A percentile compares a stretch with the other conserved stretches of the same genome.
Conservation (phyloP, 2,888 invertebrate species). For the Synanthedon andrenaeformis region DNA sequence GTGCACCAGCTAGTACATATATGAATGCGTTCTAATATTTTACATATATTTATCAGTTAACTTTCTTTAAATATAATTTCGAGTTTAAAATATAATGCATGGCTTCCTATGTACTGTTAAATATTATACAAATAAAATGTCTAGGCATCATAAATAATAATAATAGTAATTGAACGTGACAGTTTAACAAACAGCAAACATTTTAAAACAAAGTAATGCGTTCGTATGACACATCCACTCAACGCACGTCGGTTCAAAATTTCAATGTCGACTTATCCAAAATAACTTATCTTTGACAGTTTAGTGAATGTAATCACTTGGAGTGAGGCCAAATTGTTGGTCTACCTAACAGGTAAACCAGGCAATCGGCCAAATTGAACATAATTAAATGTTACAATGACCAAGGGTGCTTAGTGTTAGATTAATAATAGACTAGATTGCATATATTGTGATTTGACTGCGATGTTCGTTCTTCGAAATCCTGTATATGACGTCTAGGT, state of each 20-base stretch:
- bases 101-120: too few species aligned
- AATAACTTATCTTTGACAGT: slow-evolving; percentile 70
- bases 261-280: slow-evolving; percentile 64
- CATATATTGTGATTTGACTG: background rate
- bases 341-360: slow-evolving; percentile 62
- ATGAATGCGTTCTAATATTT: too few species aligned
- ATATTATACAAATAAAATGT: too few species aligned
- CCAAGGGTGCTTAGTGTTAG: slow-evolving; percentile 46
- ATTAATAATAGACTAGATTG: slow-evolving; percentile 16
- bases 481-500: too few species aligned
- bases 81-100: too few species aligned
- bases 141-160: too few species aligned
- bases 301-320: slow-evolving; percentile 63
- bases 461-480: too few species aligned
- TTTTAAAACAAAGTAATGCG: slow-evolving; percentile 16
- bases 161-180: slow-evolving; percentile 5
- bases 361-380: slow-evolving; percentile 62
- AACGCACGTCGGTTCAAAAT: slow-evolving; percentile 27
- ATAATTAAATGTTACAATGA: slow-evolving; percentile 66
- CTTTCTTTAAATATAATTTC: too few species aligned
- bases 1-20: too few species aligned
- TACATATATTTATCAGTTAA: too few species aligned
- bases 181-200: slow-evolving; percentile 7
- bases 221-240: slow-evolving; percentile 31
- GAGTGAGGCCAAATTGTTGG: slow-evolving; percentile 41